Evolutionary conservation across 2,113 vertebrate species (phyloP).

Genomic region (Phaetusa simplex): DNA sequence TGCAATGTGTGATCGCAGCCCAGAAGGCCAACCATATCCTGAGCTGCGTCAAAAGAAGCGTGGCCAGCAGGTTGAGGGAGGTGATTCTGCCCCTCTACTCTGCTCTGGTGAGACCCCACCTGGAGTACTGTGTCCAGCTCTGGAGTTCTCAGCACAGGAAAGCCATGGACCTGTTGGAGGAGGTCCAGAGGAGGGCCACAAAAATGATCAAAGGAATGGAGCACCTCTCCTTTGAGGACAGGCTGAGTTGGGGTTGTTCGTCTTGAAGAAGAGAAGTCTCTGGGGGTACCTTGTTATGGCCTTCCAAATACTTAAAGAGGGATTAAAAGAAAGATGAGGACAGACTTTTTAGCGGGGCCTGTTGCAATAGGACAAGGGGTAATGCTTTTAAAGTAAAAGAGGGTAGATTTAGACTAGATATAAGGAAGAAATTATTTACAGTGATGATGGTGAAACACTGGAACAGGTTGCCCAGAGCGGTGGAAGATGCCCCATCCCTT

Average conservation of each 20-base stretch:
- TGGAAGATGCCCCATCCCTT: not conserved
- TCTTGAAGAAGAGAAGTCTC: not conserved
- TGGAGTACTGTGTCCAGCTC: not conserved
- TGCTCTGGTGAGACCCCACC: not conserved
- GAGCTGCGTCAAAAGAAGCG: not conserved
- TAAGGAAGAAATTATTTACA: not conserved
- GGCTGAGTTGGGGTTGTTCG: not conserved
- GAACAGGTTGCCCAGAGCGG: not conserved
- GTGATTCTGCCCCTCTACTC: not conserved
- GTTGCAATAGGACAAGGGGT: not conserved
- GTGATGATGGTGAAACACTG: not conserved
- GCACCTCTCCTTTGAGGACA: not conserved
- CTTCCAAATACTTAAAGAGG: not conserved
- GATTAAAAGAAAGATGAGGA: not conserved
- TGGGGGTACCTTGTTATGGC: rapidly evolving
- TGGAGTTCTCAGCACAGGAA: not conserved
- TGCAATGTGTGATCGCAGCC: rapidly evolving
- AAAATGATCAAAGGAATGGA: not conserved
- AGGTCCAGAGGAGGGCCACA: not conserved
- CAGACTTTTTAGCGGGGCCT: not conserved
- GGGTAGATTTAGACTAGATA: too few species aligned
- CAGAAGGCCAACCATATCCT: not conserved
- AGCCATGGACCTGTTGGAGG: not conserved
- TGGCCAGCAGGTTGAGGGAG: not conserved
- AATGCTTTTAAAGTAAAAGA: not conserved